phyloP scores from a whole-genome alignment of 2,113 vertebrate genomes.

The Hoplias malabaricus region DNA sequence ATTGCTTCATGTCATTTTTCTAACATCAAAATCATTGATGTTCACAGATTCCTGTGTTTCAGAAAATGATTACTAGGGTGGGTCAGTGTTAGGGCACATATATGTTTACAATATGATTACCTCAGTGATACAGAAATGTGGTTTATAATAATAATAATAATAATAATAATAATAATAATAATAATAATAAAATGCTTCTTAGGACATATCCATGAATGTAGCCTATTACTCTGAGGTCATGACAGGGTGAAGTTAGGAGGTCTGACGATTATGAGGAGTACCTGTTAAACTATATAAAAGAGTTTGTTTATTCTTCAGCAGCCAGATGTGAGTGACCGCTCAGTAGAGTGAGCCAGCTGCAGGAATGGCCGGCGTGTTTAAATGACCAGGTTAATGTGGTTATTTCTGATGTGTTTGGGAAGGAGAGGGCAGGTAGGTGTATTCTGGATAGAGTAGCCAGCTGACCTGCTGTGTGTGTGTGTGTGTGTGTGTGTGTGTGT shows the following conservation, averaged over 20 bases:
- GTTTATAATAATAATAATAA: no score
- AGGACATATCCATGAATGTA: neutral
- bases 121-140: neutral
- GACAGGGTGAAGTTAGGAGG: neutral
- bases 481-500: neutral
- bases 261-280: neutral
- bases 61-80: neutral
- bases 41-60: neutral
- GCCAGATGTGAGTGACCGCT: conserved; percentile 10
- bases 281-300: neutral
- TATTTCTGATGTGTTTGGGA: conserved; percentile 15
- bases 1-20: neutral
- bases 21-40: neutral
- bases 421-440: conserved; percentile 16
- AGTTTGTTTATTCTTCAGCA: neutral
- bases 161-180: no score
- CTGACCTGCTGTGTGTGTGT: conserved; percentile 1
- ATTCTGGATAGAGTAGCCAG: neutral
- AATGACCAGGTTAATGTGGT: neutral
- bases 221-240: neutral
- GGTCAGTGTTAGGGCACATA: neutral
- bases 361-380: conserved; percentile 23
- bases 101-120: neutral
- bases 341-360: neutral
- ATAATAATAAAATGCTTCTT: neutral